These are phyloP conservation scores for Phymanthus crucifer DNA, from an alignment of 92 coral and sea anemone genomes.

Conservation along the genomic window DNA sequence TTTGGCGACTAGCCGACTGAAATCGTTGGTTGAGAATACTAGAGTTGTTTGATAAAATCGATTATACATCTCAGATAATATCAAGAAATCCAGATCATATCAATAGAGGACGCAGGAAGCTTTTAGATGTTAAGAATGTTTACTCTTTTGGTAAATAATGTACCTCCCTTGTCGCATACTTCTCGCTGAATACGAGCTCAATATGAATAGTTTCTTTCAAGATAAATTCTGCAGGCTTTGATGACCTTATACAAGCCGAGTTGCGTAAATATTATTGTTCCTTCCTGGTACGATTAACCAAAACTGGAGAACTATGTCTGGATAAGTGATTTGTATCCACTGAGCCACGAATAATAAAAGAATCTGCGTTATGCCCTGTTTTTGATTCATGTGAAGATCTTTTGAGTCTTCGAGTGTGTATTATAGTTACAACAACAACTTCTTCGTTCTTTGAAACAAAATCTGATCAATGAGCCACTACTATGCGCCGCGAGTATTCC, in stretches of 20 bases:
- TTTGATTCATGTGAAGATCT: neutral
- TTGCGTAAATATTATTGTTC: neutral
- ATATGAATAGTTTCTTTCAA: neutral
- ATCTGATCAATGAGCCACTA: neutral
- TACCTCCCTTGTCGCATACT: neutral
- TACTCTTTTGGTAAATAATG: neutral
- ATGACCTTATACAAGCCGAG: neutral
- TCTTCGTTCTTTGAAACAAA: neutral
- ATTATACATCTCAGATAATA: neutral
- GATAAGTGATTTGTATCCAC: neutral
- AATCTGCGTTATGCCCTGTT: neutral
- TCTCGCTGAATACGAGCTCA: neutral
- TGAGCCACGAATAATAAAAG: neutral
- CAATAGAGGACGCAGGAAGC: neutral
- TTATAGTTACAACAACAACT: no score
- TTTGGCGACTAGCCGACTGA: slow-evolving; percentile 6
- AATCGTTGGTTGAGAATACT: neutral
- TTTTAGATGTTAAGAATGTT: neutral
- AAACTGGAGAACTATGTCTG: neutral
- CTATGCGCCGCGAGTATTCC: neutral
- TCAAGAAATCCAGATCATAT: slow-evolving; percentile 12
- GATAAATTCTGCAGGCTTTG: neutral
- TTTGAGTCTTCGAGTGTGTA: neutral
- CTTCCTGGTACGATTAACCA: neutral
- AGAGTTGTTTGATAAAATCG: neutral